A percentile compares a stretch with the other conserved stretches of the same genome.
Conservation (phyloP, 2,797 vertebrate genomes). For the Martes flavigula region DNA sequence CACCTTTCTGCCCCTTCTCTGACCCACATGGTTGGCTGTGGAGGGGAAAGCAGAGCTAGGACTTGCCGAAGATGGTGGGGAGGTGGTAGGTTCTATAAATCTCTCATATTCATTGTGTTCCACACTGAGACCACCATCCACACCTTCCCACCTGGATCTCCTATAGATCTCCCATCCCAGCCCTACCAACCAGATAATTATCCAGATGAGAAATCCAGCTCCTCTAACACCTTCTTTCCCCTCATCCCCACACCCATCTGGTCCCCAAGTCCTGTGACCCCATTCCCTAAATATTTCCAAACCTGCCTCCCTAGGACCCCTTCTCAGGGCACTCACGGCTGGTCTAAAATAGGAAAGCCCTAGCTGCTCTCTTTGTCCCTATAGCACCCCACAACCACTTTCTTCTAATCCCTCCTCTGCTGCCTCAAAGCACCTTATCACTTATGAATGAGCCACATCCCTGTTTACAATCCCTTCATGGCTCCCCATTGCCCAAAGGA, state of each 20-base stretch:
- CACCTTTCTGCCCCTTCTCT: not conserved
- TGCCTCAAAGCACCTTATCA: not conserved
- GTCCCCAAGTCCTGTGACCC: not conserved
- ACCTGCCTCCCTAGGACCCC: too few relatives aligned
- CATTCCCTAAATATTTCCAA: not conserved
- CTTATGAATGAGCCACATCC: not conserved
- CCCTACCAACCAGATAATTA: not conserved
- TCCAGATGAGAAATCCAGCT: not conserved
- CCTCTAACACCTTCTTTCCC: not conserved
- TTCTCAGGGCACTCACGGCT: not conserved
- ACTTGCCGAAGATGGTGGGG: not conserved
- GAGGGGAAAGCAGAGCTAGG: not conserved
- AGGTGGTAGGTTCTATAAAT: not conserved
- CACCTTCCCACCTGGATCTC: not conserved
- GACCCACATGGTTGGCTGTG: too few relatives aligned
- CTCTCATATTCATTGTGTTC: not conserved
- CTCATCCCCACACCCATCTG: rapidly evolving
- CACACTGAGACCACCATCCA: not conserved
- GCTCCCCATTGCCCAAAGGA: not conserved
- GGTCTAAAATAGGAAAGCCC: not conserved
- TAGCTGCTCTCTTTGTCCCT: not conserved
- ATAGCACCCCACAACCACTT: not conserved
- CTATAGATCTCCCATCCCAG: not conserved
- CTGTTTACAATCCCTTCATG: not conserved
- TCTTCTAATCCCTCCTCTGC: not conserved